Evolutionary conservation across 2,113 vertebrate genomes (phyloP).

Genomic region (Cyprinodon tularosa): DNA sequence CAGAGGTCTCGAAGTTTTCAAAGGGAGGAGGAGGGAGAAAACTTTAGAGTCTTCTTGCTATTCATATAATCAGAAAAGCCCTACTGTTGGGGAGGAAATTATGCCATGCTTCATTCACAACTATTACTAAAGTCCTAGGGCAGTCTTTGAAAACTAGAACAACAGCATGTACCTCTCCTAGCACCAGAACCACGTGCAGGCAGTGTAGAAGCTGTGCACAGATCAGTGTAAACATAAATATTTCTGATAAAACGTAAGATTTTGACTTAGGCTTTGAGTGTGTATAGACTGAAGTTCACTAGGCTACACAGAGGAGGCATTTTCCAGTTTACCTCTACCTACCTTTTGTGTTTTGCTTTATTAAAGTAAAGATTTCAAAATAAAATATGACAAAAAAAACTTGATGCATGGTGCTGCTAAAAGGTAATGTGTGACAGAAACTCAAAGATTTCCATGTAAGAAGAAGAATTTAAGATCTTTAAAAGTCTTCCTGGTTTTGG

Average conservation of each 20-base stretch:
- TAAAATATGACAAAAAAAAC: neutral
- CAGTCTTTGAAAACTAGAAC: neutral
- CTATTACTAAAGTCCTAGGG: neutral
- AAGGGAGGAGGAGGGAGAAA: constrained; percentile 5
- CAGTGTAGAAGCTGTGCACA: neutral
- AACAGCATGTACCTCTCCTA: neutral
- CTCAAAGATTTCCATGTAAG: constrained; percentile 5
- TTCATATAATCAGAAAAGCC: constrained; percentile 1
- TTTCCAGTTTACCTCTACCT: neutral
- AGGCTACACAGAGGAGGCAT: neutral
- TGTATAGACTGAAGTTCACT: neutral
- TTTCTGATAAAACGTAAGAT: neutral
- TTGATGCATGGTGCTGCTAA: constrained; percentile 4
- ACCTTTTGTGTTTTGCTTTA: neutral
- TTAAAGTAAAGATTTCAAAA: neutral
- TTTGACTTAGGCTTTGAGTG: neutral
- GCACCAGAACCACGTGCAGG: neutral
- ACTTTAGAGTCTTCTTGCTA: constrained; percentile 10
- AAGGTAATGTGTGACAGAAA: constrained; percentile 17
- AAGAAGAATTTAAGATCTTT: neutral
- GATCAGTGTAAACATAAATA: neutral
- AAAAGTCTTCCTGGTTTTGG: too few relatives aligned
- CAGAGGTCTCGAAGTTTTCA: constrained; percentile 17
- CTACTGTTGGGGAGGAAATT: neutral
- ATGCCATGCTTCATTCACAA: neutral